Evolutionary conservation across 1,140 invertebrate species (phyloP).

Genomic region (Diprion similis): DNA sequence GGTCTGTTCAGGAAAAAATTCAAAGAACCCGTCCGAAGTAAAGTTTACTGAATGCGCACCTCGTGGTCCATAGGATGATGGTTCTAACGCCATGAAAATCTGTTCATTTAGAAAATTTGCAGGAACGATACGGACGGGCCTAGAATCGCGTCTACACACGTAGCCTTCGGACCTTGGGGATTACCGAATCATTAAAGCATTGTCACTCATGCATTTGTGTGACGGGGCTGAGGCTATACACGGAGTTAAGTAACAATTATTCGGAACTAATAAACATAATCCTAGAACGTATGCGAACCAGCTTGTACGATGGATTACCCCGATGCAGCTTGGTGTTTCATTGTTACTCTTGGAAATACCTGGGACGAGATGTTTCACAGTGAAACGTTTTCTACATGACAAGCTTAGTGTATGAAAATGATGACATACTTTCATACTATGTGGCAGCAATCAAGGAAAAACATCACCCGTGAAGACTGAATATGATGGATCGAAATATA

Average conservation of each 20-base stretch:
- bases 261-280: constrained; percentile 14
- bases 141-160: background rate
- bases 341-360: background rate
- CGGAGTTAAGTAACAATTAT: constrained; percentile 11
- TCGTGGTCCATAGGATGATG: too few species aligned
- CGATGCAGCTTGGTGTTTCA: background rate
- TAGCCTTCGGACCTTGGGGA: constrained; percentile 39
- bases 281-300: constrained; percentile 2
- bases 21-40: too few species aligned
- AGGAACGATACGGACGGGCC: background rate
- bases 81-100: background rate
- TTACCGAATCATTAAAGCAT: constrained; percentile 36
- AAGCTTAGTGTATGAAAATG: too few species aligned
- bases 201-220: constrained; percentile 19
- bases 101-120: background rate
- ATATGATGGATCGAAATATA: too few species aligned
- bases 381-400: background rate
- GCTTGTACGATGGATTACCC: background rate
- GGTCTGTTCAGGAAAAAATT: background rate
- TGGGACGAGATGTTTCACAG: background rate
- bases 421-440: background rate
- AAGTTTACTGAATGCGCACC: too few species aligned
- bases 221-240: constrained; percentile 42
- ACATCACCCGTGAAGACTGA: too few species aligned
- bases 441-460: too few species aligned